Conservation (phyloP, 2,113 vertebrate genomes). For the Oostethus manadensis region DNA sequence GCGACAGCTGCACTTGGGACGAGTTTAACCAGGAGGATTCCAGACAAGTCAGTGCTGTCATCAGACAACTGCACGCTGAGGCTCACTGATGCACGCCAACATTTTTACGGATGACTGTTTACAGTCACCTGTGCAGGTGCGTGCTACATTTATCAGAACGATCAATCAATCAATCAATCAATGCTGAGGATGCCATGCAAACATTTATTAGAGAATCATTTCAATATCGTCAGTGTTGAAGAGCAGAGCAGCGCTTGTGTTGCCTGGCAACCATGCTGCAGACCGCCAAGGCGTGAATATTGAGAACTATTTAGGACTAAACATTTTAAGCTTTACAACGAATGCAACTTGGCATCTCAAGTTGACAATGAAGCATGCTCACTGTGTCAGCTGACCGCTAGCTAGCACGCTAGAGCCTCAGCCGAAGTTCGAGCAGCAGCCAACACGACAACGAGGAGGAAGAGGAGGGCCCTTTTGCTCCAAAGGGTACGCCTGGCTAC, state of each 20-base stretch:
- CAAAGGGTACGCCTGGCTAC: slow-evolving; percentile 66
- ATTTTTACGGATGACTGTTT: too few species aligned
- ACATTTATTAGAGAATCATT: too few species aligned
- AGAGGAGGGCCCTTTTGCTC: slow-evolving; percentile 35
- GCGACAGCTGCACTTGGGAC: not conserved
- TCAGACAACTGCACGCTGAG: not conserved
- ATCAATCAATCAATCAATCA: too few species aligned
- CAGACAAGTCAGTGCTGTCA: not conserved
- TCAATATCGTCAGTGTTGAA: not conserved
- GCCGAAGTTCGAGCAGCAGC: not conserved
- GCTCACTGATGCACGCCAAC: too few species aligned
- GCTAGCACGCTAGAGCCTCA: too few species aligned
- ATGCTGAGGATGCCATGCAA: too few species aligned
- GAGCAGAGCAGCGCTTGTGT: not conserved
- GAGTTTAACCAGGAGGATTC: not conserved
- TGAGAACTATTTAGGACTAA: not conserved
- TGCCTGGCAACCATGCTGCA: slow-evolving; percentile 1
- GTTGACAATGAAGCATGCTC: too few species aligned
- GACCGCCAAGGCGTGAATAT: not conserved
- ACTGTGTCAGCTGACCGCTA: too few species aligned
- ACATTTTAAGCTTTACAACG: too few species aligned
- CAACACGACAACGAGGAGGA: not conserved
- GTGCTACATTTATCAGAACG: too few species aligned
- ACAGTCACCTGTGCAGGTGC: too few species aligned
- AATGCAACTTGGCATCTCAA: too few species aligned